Percentiles rank a stretch among this genome's conserved stretches.
Evolutionary conservation across 1,140 invertebrate species (phyloP).

Genomic region (Drosophila erecta): DNA sequence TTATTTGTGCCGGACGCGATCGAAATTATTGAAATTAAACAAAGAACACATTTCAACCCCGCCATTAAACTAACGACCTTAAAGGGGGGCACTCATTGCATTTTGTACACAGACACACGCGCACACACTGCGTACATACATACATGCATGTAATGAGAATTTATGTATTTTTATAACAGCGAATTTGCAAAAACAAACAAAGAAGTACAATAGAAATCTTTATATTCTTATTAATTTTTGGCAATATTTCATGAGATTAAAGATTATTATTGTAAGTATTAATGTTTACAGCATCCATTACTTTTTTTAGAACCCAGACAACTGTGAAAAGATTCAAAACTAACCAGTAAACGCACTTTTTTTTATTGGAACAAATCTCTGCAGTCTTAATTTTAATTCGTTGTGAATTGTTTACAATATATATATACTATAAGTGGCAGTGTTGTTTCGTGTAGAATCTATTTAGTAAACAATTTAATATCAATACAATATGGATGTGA

Average conservation of each 20-base stretch:
- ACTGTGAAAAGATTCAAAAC: not conserved
- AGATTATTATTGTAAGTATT: not conserved
- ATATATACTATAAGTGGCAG: constrained; percentile 36
- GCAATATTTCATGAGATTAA: not conserved
- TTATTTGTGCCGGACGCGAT: not conserved
- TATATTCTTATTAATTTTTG: no score
- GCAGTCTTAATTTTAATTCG: constrained; percentile 33
- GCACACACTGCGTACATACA: constrained; percentile 16
- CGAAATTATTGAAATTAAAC: not conserved
- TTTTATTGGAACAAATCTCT: constrained; percentile 10
- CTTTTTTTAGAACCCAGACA: not conserved
- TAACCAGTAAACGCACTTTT: constrained; percentile 16
- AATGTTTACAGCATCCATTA: constrained; percentile 9
- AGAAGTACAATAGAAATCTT: not conserved
- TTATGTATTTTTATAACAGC: constrained; percentile 16
- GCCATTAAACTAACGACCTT: constrained; percentile 33
- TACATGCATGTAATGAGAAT: constrained; percentile 26
- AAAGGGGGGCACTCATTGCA: constrained; percentile 36
- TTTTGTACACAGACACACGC: constrained; percentile 23
- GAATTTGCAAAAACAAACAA: constrained; percentile 17
- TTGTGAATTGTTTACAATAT: constrained; percentile 23
- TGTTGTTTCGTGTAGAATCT: constrained; percentile 42
- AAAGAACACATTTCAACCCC: constrained; percentile 26
- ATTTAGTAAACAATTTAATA: constrained; percentile 47
- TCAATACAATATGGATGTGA: constrained; percentile 33